Percentiles rank a stretch among this genome's conserved stretches.
These are phyloP conservation scores for Turnix velox DNA, from an alignment of 2,113 vertebrate species.

Conservation along the genomic window DNA sequence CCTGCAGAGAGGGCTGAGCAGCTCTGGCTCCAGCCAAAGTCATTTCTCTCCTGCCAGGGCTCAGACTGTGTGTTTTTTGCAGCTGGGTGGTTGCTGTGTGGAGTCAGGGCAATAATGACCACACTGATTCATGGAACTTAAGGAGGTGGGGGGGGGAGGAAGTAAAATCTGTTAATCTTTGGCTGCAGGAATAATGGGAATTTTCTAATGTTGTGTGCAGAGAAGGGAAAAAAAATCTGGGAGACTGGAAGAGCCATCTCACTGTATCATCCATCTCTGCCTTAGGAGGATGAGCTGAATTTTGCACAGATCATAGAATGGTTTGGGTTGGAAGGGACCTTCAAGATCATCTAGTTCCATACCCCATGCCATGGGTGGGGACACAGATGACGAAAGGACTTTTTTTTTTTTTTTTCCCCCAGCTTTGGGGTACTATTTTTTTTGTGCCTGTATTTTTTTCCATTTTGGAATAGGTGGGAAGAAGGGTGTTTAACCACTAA, in stretches of 20 bases:
- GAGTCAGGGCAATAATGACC: background rate
- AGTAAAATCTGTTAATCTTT: background rate
- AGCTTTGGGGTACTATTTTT: background rate
- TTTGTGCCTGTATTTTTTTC: background rate
- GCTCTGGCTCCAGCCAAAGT: background rate
- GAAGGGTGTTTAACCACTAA: background rate
- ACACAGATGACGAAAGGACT: no score
- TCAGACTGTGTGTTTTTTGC: no score
- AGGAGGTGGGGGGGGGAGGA: accelerated
- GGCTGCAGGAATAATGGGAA: background rate
- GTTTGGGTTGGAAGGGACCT: no score
- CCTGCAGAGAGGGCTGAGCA: background rate
- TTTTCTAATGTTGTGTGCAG: background rate
- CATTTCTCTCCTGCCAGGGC: background rate
- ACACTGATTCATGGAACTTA: background rate
- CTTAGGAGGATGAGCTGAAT: background rate
- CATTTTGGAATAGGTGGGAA: background rate
- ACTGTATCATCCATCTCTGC: background rate
- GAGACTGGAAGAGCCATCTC: background rate
- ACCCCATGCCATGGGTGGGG: no score
- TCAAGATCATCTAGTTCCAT: no score
- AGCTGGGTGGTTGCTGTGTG: no score
- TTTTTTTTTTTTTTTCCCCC: background rate
- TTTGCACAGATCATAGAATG: background rate
- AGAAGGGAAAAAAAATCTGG: background rate